phyloP scores from a whole-genome alignment of 2,113 vertebrate species.

The Rutilus rutilus region DNA sequence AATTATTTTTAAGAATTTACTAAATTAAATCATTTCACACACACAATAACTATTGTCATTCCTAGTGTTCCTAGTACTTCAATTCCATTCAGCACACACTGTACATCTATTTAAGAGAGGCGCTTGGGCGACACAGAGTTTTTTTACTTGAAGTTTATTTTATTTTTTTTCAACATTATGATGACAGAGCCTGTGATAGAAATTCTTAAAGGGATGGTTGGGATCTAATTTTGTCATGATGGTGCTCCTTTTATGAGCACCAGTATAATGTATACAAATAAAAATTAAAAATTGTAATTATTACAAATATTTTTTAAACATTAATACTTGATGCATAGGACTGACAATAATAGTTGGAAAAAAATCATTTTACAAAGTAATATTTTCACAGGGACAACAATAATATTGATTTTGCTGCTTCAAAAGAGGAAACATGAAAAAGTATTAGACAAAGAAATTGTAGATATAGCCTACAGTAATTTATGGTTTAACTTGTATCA shows the following conservation, averaged over 20 bases:
- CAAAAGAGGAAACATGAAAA: slow-evolving; percentile 49
- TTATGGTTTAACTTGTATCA: slow-evolving; percentile 70
- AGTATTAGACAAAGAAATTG: slow-evolving; percentile 50
- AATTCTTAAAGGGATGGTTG: not conserved
- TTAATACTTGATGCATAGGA: slow-evolving; percentile 1
- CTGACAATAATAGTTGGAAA: not conserved
- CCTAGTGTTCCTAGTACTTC: not conserved
- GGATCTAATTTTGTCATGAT: not conserved
- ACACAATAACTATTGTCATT: not conserved
- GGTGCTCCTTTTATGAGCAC: slow-evolving; percentile 4
- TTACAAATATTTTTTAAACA: not conserved
- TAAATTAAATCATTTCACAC: not conserved
- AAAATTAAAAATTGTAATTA: not conserved
- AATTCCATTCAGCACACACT: not conserved
- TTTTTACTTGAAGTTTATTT: slow-evolving; percentile 19
- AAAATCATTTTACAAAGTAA: not conserved
- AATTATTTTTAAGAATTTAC: not conserved
- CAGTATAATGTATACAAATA: not conserved
- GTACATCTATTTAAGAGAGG: not conserved
- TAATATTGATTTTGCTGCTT: slow-evolving; percentile 26
- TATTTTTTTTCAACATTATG: not conserved
- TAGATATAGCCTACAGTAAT: slow-evolving; percentile 39
- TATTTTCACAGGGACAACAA: not conserved
- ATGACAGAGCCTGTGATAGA: not conserved
- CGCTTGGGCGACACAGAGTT: not conserved